Percentiles rank a stretch among this genome's conserved stretches.
Evolutionary conservation across 1,140 invertebrate species (phyloP).

Genomic region (Pectinophora gossypiella): DNA sequence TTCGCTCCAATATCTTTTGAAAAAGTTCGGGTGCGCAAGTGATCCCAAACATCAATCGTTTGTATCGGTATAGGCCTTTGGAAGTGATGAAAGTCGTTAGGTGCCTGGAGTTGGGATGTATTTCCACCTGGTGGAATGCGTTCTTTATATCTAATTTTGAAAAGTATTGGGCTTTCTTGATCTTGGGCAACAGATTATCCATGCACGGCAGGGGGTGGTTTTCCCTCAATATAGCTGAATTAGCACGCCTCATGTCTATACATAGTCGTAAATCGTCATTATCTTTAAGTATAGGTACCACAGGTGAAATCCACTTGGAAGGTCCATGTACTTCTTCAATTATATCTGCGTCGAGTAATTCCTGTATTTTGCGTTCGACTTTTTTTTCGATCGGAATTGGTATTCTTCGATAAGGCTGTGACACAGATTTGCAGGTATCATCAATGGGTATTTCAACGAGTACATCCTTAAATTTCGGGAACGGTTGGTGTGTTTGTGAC

Average conservation of each 20-base stretch:
- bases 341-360: constrained; percentile 30
- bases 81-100: constrained; percentile 24
- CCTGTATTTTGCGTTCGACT: constrained; percentile 30
- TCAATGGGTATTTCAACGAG: constrained; percentile 36
- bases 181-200: constrained; percentile 31
- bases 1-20: constrained; percentile 25
- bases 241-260: constrained; percentile 48
- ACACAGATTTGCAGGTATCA: constrained; percentile 26
- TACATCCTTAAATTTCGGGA: constrained; percentile 44
- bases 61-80: constrained; percentile 25
- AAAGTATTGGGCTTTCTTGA: constrained; percentile 29
- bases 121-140: constrained; percentile 29
- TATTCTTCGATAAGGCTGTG: constrained; percentile 39
- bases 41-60: constrained; percentile 29
- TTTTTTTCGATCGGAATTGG: constrained; percentile 35
- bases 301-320: constrained; percentile 46
- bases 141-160: constrained; percentile 36
- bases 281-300: constrained; percentile 41
- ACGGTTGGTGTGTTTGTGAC: constrained; percentile 11
- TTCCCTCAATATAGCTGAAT: constrained; percentile 40
- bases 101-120: constrained; percentile 19
- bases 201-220: constrained; percentile 45
- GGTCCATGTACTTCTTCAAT: constrained; percentile 46
- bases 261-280: constrained; percentile 42
- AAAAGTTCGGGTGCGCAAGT: constrained; percentile 26